A percentile compares a stretch with the other conserved stretches of the same genome.
These are phyloP conservation scores for Psittacula cyanocephala DNA, from an alignment of 2,113 vertebrate genomes.

Conservation along the genomic window DNA sequence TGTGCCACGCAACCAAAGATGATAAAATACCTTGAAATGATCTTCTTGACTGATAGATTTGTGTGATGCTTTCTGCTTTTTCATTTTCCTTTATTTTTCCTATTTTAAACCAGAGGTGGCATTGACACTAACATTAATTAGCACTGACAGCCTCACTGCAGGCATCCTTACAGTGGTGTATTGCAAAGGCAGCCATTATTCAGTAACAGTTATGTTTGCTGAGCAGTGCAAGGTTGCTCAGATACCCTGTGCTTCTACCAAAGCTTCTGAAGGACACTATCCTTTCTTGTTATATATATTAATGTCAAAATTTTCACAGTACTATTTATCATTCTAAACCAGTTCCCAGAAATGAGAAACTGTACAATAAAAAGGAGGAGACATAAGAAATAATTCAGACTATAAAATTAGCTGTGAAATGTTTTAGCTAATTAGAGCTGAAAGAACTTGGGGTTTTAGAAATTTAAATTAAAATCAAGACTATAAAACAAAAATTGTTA, in stretches of 20 bases:
- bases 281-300: background rate
- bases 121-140: slow-evolving; percentile 15
- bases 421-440: background rate
- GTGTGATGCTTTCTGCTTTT: background rate
- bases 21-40: background rate
- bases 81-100: background rate
- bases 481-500: background rate
- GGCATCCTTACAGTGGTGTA: background rate
- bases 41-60: background rate
- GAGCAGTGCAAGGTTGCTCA: background rate
- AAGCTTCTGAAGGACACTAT: background rate
- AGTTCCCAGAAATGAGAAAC: background rate
- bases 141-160: slow-evolving; percentile 32
- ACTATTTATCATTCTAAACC: background rate
- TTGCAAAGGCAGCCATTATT: background rate
- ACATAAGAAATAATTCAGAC: background rate
- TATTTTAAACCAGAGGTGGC: background rate
- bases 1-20: background rate
- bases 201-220: background rate
- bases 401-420: background rate
- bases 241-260: background rate
- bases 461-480: background rate
- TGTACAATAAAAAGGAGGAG: background rate
- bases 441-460: background rate
- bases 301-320: background rate